Conservation (phyloP, 2,113 vertebrate genomes). For the Sylvilagus bachmani region DNA sequence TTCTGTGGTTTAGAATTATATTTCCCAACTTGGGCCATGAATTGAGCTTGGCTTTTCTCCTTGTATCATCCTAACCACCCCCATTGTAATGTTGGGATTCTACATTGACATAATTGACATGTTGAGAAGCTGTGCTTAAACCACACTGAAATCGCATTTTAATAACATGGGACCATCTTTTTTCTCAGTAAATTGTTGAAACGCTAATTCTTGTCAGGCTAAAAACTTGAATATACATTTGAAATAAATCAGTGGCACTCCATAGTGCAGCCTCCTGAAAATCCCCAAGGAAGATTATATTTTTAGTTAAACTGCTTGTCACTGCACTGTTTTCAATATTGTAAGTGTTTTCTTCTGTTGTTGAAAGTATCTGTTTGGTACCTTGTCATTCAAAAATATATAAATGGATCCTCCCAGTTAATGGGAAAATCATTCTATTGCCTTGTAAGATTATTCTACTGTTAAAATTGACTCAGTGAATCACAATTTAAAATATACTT, state of each 20-base stretch:
- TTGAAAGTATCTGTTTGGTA: neutral
- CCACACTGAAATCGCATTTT: conserved; percentile 59
- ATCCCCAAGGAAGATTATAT: neutral
- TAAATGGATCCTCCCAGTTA: neutral
- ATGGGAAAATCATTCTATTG: rapidly evolving
- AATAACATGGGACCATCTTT: conserved; percentile 23
- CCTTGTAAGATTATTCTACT: neutral
- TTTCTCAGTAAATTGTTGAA: conserved; percentile 40
- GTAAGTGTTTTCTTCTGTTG: conserved; percentile 39
- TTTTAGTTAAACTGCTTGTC: conserved; percentile 30
- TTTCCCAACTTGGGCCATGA: conserved; percentile 44
- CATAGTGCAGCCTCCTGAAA: neutral
- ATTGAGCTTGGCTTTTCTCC: conserved; percentile 20
- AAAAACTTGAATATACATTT: conserved; percentile 53
- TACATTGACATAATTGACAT: conserved; percentile 56
- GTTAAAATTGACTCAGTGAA: rapidly evolving
- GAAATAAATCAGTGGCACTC: conserved; percentile 43
- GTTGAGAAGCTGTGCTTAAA: conserved; percentile 62
- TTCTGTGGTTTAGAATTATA: conserved; percentile 60
- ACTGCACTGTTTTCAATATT: conserved; percentile 5
- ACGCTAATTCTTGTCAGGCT: conserved; percentile 59
- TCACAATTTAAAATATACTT: neutral
- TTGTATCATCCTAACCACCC: neutral
- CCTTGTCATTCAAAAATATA: conserved; percentile 8
- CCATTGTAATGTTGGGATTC: neutral